These are phyloP conservation scores for Drosophila conformis DNA, from an alignment of 2,888 invertebrate genomes.

Conservation along the genomic window DNA sequence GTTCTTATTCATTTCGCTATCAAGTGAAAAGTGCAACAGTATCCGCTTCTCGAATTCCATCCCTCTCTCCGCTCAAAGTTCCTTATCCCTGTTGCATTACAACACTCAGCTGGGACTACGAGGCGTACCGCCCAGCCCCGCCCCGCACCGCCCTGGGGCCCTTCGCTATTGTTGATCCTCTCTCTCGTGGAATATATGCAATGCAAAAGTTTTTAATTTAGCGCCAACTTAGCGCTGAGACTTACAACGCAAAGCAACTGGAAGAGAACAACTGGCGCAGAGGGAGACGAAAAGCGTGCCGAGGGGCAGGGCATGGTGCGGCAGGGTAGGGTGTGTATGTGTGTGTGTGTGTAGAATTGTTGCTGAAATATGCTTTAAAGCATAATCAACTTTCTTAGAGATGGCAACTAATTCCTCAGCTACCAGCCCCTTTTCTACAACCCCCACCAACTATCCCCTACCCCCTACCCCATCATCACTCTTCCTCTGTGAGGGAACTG, in stretches of 20 bases:
- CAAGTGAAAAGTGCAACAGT: conserved; percentile 75
- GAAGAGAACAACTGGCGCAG: conserved; percentile 62
- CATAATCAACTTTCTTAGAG: conserved; percentile 72
- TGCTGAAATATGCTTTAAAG: conserved; percentile 76
- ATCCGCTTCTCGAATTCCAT: conserved; percentile 6
- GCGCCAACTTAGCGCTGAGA: conserved; percentile 80
- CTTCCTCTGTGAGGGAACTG: conserved; percentile 14
- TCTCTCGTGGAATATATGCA: conserved; percentile 72
- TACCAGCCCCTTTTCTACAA: conserved; percentile 15
- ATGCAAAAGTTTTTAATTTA: conserved; percentile 80
- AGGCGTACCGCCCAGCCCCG: neutral
- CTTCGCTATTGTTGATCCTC: conserved; percentile 42
- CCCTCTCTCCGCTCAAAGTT: neutral
- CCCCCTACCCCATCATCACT: neutral
- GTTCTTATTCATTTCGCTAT: conserved; percentile 4
- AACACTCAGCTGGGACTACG: conserved; percentile 41
- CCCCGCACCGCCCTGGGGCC: neutral
- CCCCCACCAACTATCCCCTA: neutral
- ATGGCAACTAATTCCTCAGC: conserved; percentile 50
- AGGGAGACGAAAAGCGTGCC: neutral
- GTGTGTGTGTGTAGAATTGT: conserved; percentile 21
- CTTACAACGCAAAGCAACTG: conserved; percentile 75
- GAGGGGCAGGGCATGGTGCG: neutral
- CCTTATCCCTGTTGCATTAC: conserved; percentile 50
- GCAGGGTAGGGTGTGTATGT: neutral